A percentile compares a stretch with the other conserved stretches of the same genome.
Conservation (phyloP, 2,888 invertebrate genomes). For the Epinotia nisella region DNA sequence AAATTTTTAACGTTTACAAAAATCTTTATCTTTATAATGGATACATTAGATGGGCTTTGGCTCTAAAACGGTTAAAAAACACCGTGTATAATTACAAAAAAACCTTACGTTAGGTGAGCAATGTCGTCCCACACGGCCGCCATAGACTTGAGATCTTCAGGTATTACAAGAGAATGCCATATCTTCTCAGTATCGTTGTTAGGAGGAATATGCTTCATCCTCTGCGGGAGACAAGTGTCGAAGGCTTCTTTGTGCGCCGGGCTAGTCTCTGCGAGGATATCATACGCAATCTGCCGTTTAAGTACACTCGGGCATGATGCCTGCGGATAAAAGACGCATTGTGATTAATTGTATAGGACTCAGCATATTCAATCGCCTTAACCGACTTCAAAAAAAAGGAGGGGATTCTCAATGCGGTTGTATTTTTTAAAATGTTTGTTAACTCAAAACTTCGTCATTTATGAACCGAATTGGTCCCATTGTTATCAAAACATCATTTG, state of each 20-base stretch:
- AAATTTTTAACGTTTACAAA: no score
- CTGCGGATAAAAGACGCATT: slow-evolving; percentile 57
- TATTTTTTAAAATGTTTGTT: no score
- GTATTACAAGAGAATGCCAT: slow-evolving; percentile 85
- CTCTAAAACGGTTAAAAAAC: no score
- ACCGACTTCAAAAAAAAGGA: no score
- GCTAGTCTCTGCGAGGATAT: slow-evolving; percentile 78
- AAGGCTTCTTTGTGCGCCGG: slow-evolving; percentile 81
- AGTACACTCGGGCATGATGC: slow-evolving; percentile 77
- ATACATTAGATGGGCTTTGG: no score
- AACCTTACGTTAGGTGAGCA: slow-evolving; percentile 82
- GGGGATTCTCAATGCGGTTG: no score
- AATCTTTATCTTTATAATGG: no score
- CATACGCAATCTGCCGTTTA: slow-evolving; percentile 76
- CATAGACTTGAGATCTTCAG: slow-evolving; percentile 85
- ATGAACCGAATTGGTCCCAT: no score
- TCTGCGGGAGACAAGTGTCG: slow-evolving; percentile 77
- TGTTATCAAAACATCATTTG: no score
- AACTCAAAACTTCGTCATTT: no score
- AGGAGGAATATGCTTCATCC: slow-evolving; percentile 82
- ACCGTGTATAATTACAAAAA: no score
- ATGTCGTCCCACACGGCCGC: slow-evolving; percentile 87
- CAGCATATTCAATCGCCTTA: not conserved
- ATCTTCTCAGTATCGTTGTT: slow-evolving; percentile 78
- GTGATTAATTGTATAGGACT: not conserved